Base-by-base conservation (phyloP, 2,113 vertebrate genomes). In the Asarcornis scutulata region DNA sequence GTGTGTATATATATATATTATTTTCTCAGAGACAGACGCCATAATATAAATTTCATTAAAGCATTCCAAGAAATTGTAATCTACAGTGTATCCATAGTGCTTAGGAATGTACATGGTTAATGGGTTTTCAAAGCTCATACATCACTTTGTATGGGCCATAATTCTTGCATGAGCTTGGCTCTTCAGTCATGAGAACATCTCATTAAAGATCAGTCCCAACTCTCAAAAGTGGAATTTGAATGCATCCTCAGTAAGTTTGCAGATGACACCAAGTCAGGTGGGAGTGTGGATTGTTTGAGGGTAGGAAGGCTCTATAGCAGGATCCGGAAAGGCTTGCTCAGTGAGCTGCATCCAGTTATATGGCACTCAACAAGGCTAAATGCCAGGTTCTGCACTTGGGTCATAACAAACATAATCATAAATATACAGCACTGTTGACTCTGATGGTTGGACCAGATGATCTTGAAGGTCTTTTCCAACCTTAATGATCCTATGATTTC, bases 1-100 rank as follows among this genome's bases (percentile, higher is more conserved):
- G n/a, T n/a, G n/a, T n/a, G n/a, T n/a, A 40, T 62, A 84, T 69
- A 88, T 97, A 80, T 44, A 16, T 44, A 36, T 17, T 66, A 87
- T 69, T 91, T 97, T 48, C 46, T 56, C 74, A 92, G 81, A 91
- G 66, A 68, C 15, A 76, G 77, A 58, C n/a, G 87, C 74, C 58
- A 29, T 50, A 18, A 40, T 29, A 89, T 69, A 89, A 85, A 92
- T 56, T 32, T n/a, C 7, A 85, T 71, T 55, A 89, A 92, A 69
- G 68, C 14, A 80, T 29, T n/a, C 31, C 55, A 89, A 55, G 50
- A 83, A 87, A 91, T 36, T 32, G 6, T 79, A 42, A 82, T 89
- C 83, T 40, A 4, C 3, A 62, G 38, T 23, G 52, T 42, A 34
- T 87, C 58, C 13, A 66, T 6, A 82, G 21, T 25, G 14, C 66